Conservation (phyloP, 1,140 invertebrate genomes). For the Octopus bimaculoides region DNA sequence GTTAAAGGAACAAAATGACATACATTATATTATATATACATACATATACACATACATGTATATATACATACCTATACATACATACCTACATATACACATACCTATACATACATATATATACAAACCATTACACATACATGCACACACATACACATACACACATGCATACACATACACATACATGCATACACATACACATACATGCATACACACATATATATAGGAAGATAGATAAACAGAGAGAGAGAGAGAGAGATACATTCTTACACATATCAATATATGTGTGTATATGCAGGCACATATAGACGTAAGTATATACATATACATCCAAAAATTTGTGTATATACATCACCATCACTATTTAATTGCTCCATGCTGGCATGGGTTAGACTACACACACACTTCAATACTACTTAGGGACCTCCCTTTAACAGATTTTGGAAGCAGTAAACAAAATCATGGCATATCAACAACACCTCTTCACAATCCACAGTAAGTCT, state of each 20-base stretch:
- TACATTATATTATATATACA: neutral
- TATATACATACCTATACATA: neutral
- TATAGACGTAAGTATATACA: neutral
- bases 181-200: neutral
- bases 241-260: neutral
- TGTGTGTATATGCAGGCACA: neutral
- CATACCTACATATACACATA: neutral
- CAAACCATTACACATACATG: neutral
- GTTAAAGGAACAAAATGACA: neutral
- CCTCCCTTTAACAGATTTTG: too few relatives aligned
- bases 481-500: too few relatives aligned
- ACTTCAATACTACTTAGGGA: too few relatives aligned
- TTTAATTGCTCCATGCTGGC: too few relatives aligned
- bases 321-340: neutral
- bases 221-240: neutral
- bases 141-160: neutral
- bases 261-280: neutral
- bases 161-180: neutral
- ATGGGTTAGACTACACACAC: too few relatives aligned
- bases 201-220: neutral
- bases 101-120: neutral
- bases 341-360: neutral
- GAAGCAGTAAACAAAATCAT: too few relatives aligned
- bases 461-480: too few relatives aligned
- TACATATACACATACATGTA: neutral